Percentiles rank a stretch among this genome's conserved stretches.
Evolutionary conservation across 1,140 invertebrate genomes (phyloP).

Genomic region (Drosophila nasuta): DNA sequence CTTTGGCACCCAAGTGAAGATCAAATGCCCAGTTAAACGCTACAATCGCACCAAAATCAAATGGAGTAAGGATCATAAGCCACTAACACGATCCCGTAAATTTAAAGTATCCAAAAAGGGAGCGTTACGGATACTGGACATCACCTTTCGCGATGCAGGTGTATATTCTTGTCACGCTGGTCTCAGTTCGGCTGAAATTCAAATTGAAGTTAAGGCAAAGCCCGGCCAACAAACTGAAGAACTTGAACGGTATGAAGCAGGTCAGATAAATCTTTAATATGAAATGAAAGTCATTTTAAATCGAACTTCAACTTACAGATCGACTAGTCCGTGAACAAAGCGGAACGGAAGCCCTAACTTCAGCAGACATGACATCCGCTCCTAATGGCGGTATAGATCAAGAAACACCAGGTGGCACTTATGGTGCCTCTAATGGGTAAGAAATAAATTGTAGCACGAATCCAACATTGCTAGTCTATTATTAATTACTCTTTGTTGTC

Average conservation of each 20-base stretch:
- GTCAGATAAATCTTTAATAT: constrained; percentile 40
- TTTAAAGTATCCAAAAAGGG: constrained; percentile 95
- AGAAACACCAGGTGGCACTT: constrained; percentile 26
- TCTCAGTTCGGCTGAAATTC: constrained; percentile 90
- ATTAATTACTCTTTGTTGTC: too few relatives aligned
- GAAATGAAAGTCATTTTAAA: not conserved
- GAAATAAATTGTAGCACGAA: constrained; percentile 34
- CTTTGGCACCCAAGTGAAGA: constrained; percentile 94
- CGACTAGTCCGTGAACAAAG: constrained; percentile 79
- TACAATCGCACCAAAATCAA: constrained; percentile 92
- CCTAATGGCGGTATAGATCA: constrained; percentile 29
- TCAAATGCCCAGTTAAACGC: constrained; percentile 94
- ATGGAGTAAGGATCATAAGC: constrained; percentile 93
- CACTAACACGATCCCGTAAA: constrained; percentile 90
- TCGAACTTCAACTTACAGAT: constrained; percentile 49
- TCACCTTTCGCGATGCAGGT: constrained; percentile 91
- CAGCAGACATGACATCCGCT: constrained; percentile 78
- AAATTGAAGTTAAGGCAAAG: constrained; percentile 89
- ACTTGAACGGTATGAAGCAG: constrained; percentile 87
- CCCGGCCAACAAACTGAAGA: constrained; percentile 92
- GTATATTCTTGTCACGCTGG: constrained; percentile 93
- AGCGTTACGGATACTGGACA: constrained; percentile 91
- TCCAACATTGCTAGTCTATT: too few relatives aligned
- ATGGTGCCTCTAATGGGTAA: constrained; percentile 71
- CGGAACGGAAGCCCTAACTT: constrained; percentile 81